Evolutionary conservation across 1,140 invertebrate species (phyloP).

Genomic region (Antheraea pernyi): DNA sequence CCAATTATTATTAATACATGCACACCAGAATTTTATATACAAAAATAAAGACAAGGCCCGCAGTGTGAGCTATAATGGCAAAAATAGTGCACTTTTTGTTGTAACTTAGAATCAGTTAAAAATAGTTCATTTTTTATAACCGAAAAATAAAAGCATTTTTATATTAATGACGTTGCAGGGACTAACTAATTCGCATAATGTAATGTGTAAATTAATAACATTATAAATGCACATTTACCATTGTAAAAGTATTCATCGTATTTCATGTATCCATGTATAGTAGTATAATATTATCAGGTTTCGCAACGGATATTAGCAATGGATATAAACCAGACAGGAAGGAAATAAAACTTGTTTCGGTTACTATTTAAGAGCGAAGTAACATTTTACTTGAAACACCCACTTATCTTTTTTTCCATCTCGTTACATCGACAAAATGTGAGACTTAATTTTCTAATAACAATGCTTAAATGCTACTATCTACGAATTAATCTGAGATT

Average conservation of each 20-base stretch:
- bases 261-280: neutral
- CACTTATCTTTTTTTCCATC: constrained; percentile 4
- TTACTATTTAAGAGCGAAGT: neutral
- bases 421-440: constrained; percentile 6
- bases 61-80: no score
- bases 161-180: no score
- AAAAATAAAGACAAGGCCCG: no score
- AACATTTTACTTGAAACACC: neutral
- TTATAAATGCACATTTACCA: neutral
- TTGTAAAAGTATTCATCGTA: neutral
- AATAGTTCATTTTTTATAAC: no score
- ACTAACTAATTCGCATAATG: no score
- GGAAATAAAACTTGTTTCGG: constrained; percentile 13
- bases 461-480: constrained; percentile 9
- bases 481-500: constrained; percentile 8
- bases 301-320: constrained; percentile 6
- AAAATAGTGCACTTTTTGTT: no score
- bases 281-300: neutral
- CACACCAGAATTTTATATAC: no score
- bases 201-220: no score
- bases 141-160: no score
- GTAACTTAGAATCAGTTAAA: no score
- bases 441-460: constrained; percentile 11
- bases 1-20: no score
- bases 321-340: neutral